Evolutionary conservation across 2,888 invertebrate genomes (phyloP), one percentile per base, ranked within the genome.

Genomic region (Tenthredo mesomela): DNA sequence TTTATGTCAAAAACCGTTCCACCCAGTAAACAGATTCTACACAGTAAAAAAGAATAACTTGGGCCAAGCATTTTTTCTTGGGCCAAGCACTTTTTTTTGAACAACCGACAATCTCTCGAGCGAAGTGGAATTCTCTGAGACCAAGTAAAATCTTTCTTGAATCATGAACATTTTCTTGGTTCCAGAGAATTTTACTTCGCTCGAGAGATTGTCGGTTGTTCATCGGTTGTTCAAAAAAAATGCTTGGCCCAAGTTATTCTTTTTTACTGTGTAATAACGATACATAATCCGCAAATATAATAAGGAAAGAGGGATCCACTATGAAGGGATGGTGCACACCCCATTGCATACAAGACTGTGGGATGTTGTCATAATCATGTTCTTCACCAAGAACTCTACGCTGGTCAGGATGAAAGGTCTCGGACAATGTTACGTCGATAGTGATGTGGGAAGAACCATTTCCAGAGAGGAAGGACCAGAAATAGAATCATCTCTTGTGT

Each of bases 401-500:
- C 43, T 29, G 2, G 12, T 29, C 54, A 77, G 15, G 7, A n/a
- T 50, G 18, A 54, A 77, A 54, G 77, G 18, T 37, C 47, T 50
- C 29, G 47, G 50, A 77, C 54, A 77, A 54, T 77, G 50, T 77
- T 54, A 77, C 54, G 33, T 77, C 77, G 77, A 54, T 54, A 54
- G 77, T 77, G 77, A 50, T 77, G 77, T 9, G 10, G 40, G 40
- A 21, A 61, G 18, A 80, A 61, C 18, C 61, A 80, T 12, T 21
- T 12, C 61, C 58, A n/a, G 25, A 40, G 21, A 18, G 61, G 10
- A 80, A 12, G 40, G 61, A 29, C 21, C n/a, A 78, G 47, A 61
- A 61, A 80, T 61, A 43, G 61, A 80, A 61, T 61, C 37, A 61
- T 80, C 80, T 61, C 25, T 58, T 61, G 37, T 80, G 61, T 80